A percentile compares a stretch with the other conserved stretches of the same genome.
Conservation (phyloP, 2,888 invertebrate species). For the Lochmaea crataegi region DNA sequence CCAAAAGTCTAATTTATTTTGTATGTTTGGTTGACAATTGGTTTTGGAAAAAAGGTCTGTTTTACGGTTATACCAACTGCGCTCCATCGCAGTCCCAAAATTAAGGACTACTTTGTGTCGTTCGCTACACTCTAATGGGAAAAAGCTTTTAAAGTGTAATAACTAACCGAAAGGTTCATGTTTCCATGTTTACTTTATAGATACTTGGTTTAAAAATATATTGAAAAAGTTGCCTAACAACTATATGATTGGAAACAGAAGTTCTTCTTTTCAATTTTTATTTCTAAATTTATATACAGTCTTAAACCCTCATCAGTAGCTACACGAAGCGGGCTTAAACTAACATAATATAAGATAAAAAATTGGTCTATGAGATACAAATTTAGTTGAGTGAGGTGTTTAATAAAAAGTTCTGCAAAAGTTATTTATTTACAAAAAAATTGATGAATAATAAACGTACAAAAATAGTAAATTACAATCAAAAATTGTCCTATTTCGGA, state of each 20-base stretch:
- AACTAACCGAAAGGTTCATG: constrained; percentile 16
- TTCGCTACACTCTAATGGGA: constrained; percentile 26
- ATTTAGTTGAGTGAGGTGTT: too few relatives aligned
- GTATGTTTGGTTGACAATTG: constrained; percentile 28
- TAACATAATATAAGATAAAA: too few relatives aligned
- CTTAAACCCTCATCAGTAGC: neutral
- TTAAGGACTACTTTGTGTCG: constrained; percentile 25
- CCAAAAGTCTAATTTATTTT: constrained; percentile 14
- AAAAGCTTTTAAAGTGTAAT: constrained; percentile 32
- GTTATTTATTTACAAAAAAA: too few relatives aligned
- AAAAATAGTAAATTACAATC: too few relatives aligned
- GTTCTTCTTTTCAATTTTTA: neutral
- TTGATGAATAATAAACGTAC: too few relatives aligned
- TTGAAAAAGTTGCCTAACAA: neutral
- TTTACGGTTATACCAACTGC: constrained; percentile 25
- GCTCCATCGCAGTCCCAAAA: constrained; percentile 9
- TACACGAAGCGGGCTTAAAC: neutral
- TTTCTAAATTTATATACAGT: too few relatives aligned
- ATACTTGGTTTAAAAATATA: neutral
- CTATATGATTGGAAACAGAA: neutral
- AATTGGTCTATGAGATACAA: too few relatives aligned
- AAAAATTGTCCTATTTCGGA: too few relatives aligned
- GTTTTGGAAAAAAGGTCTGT: constrained; percentile 24
- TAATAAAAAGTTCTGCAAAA: too few relatives aligned
- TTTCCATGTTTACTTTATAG: constrained; percentile 16